Evolutionary conservation across 92 coral and sea anemone genomes (phyloP).

Genomic region (Ricordea florida): DNA sequence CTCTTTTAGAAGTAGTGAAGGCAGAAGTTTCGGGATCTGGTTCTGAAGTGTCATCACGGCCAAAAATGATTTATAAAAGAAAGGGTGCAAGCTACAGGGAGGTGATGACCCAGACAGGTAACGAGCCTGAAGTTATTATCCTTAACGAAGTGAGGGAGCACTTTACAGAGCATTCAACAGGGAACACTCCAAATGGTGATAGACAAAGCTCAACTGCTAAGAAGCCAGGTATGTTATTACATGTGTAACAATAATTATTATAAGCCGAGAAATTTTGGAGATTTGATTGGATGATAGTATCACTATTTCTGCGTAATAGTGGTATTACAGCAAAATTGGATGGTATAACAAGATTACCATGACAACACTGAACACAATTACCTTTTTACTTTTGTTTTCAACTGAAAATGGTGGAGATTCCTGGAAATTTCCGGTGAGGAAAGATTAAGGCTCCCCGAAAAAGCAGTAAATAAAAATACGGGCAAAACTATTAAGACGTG

Average conservation of each 20-base stretch:
- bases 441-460: too few species aligned
- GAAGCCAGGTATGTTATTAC: constrained; percentile 51
- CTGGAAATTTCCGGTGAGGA: too few species aligned
- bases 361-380: too few species aligned
- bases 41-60: neutral
- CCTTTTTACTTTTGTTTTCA: too few species aligned
- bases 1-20: neutral
- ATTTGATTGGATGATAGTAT: too few species aligned
- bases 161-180: constrained; percentile 6
- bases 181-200: neutral
- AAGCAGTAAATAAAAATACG: too few species aligned
- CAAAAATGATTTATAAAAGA: constrained; percentile 9
- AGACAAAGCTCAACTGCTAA: constrained; percentile 40
- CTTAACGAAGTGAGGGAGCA: constrained; percentile 49
- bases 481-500: too few species aligned
- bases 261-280: too few species aligned
- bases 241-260: neutral
- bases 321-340: too few species aligned
- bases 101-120: constrained; percentile 80
- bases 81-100: constrained; percentile 56
- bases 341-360: too few species aligned
- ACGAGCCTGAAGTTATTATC: constrained; percentile 50
- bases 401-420: too few species aligned
- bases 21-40: neutral
- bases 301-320: too few species aligned